Percentiles rank a stretch among this genome's conserved stretches.
Evolutionary conservation across 2,113 vertebrate genomes (phyloP).

Genomic region (Mandrillus leucophaeus): DNA sequence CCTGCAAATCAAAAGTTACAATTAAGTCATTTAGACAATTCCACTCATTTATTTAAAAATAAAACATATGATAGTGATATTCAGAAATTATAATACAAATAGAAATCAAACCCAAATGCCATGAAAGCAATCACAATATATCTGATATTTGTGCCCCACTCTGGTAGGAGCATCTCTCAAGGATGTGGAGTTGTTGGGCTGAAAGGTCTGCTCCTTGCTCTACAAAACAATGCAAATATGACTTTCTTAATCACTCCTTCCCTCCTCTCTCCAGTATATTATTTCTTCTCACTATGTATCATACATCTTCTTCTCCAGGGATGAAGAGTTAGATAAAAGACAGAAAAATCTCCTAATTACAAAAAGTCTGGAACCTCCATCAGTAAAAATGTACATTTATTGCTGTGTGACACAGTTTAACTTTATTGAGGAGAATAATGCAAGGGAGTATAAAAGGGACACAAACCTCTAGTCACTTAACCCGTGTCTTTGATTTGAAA

Average conservation of each 20-base stretch:
- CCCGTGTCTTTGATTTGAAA: neutral
- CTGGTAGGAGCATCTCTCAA: neutral
- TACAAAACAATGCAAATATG: neutral
- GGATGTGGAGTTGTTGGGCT: neutral
- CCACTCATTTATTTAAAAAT: neutral
- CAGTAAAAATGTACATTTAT: neutral
- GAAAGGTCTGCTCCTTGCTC: neutral
- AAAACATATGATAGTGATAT: neutral
- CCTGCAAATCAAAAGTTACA: neutral
- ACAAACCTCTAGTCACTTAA: neutral
- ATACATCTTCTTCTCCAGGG: neutral
- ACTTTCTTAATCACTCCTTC: neutral
- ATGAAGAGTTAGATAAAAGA: neutral
- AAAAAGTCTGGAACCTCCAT: neutral
- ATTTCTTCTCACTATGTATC: neutral
- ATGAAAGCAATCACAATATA: neutral
- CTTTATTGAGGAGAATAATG: neutral
- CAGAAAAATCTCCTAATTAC: neutral
- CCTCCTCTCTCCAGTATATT: neutral
- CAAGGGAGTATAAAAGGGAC: neutral
- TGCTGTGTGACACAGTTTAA: neutral
- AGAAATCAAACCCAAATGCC: neutral
- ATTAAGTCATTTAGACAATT: neutral
- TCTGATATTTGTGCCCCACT: neutral
- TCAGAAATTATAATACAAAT: slow-evolving; percentile 14